Percentiles rank a stretch among this genome's conserved stretches.
These are phyloP conservation scores for Capromys pilorides DNA, from an alignment of 2,797 vertebrate genomes.

Conservation along the genomic window DNA sequence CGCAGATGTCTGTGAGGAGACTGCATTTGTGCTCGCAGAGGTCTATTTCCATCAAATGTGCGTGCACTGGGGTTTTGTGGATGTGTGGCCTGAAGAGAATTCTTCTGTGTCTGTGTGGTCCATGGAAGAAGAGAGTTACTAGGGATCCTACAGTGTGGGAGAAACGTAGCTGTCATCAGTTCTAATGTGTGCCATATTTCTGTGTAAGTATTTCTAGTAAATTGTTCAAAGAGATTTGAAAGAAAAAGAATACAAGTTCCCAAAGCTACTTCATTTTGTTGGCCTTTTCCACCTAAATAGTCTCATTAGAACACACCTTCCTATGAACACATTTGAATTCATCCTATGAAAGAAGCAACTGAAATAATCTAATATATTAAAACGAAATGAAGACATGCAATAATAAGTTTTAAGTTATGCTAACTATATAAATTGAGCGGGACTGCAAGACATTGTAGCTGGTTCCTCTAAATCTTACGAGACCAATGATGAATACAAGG, in stretches of 20 bases:
- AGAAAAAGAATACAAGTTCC: background rate
- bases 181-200: background rate
- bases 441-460: background rate
- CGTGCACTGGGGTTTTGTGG: accelerated
- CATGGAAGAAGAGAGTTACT: background rate
- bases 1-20: background rate
- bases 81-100: background rate
- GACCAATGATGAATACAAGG: background rate
- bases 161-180: background rate
- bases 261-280: conserved; percentile 26
- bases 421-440: background rate
- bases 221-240: background rate
- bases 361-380: background rate
- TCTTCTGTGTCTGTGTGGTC: background rate
- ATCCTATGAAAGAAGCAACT: conserved; percentile 10
- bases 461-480: background rate
- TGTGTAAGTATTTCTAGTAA: conserved; percentile 12
- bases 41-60: background rate
- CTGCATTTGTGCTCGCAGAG: background rate
- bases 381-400: background rate
- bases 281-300: background rate
- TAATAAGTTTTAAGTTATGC: background rate
- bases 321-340: background rate
- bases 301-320: background rate
- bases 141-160: background rate